Evolutionary conservation across 2,113 vertebrate species (phyloP), one percentile per base, ranked within the genome.

Genomic region (Clarias magur): DNA sequence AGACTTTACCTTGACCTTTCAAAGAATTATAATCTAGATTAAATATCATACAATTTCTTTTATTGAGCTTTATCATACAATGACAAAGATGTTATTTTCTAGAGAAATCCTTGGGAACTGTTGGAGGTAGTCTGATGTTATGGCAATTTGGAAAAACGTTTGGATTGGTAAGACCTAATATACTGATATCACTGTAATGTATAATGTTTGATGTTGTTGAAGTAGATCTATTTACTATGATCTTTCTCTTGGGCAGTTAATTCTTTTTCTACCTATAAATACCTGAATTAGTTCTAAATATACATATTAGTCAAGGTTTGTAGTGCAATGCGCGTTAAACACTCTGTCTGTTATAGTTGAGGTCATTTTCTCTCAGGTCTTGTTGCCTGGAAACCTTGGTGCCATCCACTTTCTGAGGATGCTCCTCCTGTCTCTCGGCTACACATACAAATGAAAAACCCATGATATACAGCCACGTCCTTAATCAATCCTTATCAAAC

Each of bases 61-160:
- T 30, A 30, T 27, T n/a, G 19, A 38, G 38, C 76, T 65, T 85
- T 60, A 53, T n/a, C 34, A 60, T 88, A 21, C 53, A 60, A n/a
- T 63, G 15, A 76, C 38, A 76, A 42, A 60, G 19, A 38, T 48
- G 23, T 59, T n/a, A 56, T 87, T 79, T 85, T 87, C 5, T 72
- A 95, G 94, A 91, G 60, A 89, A 84, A 53, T 75, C 57, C 21
- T 86, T 86, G 88, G 81, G 57, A 78, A 56, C 80, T 19, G 87
- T 91, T 67, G 92, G 89, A 92, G 81, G 87, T 91, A 88, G 90
- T 88, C 83, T 92, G 92, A 89, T 86, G 87, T 91, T 90, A 95
- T 94, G 92, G 93, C 93, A 89, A 90, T 94, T 89, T 87, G 88
- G 90, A 91, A 90, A 86, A 90, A 92, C 82, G 90, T 91, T 85